A percentile compares a stretch with the other conserved stretches of the same genome.
Evolutionary conservation across 2,797 vertebrate species (phyloP).

Genomic region (Myripristis murdjan): DNA sequence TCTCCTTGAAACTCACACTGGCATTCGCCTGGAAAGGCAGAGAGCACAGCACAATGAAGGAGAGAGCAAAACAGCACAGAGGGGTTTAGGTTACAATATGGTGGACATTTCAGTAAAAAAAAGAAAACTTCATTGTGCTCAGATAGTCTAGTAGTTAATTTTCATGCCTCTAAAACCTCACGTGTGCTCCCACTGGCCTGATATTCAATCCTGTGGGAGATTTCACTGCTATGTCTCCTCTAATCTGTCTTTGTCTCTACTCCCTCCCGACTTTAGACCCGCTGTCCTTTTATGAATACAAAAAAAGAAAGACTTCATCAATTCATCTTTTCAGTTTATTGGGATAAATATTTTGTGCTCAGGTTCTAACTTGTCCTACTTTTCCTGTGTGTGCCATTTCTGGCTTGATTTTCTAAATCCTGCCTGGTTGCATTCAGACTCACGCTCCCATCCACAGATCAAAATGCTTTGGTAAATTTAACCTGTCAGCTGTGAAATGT

Average conservation of each 20-base stretch:
- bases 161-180: too few relatives aligned
- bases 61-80: background rate
- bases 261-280: too few relatives aligned
- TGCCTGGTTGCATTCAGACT: too few relatives aligned
- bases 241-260: too few relatives aligned
- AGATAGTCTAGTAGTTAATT: too few relatives aligned
- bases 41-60: background rate
- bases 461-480: slow-evolving; percentile 6
- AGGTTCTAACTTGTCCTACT: slow-evolving; percentile 55
- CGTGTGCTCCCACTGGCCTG: too few relatives aligned
- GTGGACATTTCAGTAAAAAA: background rate
- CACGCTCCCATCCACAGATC: background rate
- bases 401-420: background rate
- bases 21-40: slow-evolving; percentile 75
- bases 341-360: slow-evolving; percentile 24
- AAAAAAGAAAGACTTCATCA: too few relatives aligned
- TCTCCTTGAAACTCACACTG: slow-evolving; percentile 77
- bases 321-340: background rate
- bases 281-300: too few relatives aligned
- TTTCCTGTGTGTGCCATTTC: background rate
- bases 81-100: background rate
- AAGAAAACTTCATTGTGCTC: too few relatives aligned
- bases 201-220: too few relatives aligned
- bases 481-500: slow-evolving; percentile 9
- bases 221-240: too few relatives aligned